Percentiles rank a stretch among this genome's conserved stretches.
These are phyloP conservation scores for Danionella cerebrum DNA, from an alignment of 2,113 vertebrate species.

Conservation along the genomic window DNA sequence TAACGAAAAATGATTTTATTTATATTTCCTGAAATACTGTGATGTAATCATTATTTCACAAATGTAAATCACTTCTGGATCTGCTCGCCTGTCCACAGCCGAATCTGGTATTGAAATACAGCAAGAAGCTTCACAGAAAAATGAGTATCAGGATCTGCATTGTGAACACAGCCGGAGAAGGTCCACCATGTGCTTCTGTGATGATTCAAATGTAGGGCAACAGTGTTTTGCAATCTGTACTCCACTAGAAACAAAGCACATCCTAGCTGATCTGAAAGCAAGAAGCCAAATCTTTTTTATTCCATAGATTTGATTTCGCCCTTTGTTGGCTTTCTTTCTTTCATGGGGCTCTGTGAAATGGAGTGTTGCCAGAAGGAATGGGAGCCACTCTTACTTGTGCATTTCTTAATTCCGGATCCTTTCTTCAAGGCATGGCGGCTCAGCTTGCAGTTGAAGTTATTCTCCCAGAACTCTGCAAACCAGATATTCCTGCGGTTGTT, in stretches of 20 bases:
- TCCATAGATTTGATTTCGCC: constrained; percentile 20
- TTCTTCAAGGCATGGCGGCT: constrained; percentile 66
- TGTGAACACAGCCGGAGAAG: too few species aligned
- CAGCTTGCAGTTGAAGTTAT: constrained; percentile 83
- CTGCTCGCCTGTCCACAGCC: too few species aligned
- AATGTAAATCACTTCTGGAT: too few species aligned
- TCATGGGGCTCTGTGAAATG: constrained; percentile 21
- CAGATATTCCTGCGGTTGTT: constrained; percentile 76
- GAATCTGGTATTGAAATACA: too few species aligned
- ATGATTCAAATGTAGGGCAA: constrained; percentile 16
- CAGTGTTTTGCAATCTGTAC: constrained; percentile 21
- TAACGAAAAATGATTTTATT: too few species aligned
- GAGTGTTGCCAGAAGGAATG: constrained; percentile 20
- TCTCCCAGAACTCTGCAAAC: constrained; percentile 76
- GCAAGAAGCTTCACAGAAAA: too few species aligned
- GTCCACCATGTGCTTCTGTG: too few species aligned
- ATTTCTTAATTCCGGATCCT: constrained; percentile 71
- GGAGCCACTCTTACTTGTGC: constrained; percentile 74
- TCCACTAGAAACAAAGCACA: constrained; percentile 18
- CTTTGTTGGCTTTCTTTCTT: not conserved
- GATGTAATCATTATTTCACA: too few species aligned
- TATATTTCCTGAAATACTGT: too few species aligned
- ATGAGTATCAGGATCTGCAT: too few species aligned
- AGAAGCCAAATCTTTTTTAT: constrained; percentile 24
- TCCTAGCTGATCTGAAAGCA: constrained; percentile 12